Base-by-base conservation (phyloP, 2,113 vertebrate species). In the Ceyx cyanopectus region DNA sequence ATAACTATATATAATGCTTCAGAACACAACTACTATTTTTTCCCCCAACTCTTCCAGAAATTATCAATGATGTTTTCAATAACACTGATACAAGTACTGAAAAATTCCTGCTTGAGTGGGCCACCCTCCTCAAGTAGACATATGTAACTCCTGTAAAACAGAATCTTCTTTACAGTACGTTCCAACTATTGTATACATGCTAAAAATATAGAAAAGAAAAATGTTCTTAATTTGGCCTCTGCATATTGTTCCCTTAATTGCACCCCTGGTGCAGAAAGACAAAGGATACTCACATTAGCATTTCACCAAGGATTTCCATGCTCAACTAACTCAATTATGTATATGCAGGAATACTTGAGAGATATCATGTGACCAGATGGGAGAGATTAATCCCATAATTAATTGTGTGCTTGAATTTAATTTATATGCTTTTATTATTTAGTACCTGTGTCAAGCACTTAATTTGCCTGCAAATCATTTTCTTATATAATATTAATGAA, bases 401-500 rank as follows among this genome's bases (percentile, higher is more conserved):
- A 93, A 94, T 77, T 66, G 63, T 77, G 48, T 82, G 68, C 53
- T 91, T 93, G 78, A 76, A 82, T 82, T 90, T 94, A 87, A 96
- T 95, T 95, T 94, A 92, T 87, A 87, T n/a, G 84, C 70, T 94
- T 96, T 92, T 91, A 95, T 95, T 93, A 96, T 96, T 96, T 95
- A 92, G 85, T 87, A 95, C 75, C 96, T 92, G 79, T 81, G 96
- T 95, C 92, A 96, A 96, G 89, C 81, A 93, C 85, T 93, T 96
- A 89, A 96, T 96, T 93, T 93, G 67, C 70, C 85, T 67, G 67
- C 58, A 92, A 89, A 92, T 94, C n/a, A 91, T 78, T 92, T 87
- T 81, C 58, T 87, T 67, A 89, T 89, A 87, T 69, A 85, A 79
- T 95, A 95, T 95, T 95, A 94, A 96, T 92, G 89, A 80, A 87